These are phyloP conservation scores for Halcyon senegalensis DNA, from an alignment of 2,113 vertebrate genomes.

Conservation along the genomic window DNA sequence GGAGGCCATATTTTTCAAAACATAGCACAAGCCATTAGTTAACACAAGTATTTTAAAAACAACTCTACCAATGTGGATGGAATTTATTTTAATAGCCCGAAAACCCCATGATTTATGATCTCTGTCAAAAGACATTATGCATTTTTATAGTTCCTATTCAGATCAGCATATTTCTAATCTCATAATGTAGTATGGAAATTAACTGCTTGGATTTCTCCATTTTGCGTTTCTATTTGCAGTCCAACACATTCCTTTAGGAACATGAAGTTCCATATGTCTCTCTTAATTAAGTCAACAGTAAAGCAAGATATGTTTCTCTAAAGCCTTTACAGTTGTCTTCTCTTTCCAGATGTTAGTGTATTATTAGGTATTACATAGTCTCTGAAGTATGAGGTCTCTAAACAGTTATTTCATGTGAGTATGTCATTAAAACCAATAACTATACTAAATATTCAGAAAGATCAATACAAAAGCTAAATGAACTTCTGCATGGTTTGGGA, in stretches of 20 bases:
- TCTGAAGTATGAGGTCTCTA: not conserved
- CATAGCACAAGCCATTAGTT: not conserved
- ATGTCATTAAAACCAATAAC: not conserved
- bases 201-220: not conserved
- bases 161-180: conserved; percentile 42
- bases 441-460: not conserved
- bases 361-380: not conserved
- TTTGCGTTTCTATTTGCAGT: conserved; percentile 22
- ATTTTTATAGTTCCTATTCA: conserved; percentile 39
- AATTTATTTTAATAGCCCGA: conserved; percentile 53
- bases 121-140: conserved; percentile 47
- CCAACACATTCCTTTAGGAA: conserved; percentile 21
- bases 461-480: not conserved
- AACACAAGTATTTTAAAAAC: conserved; percentile 33
- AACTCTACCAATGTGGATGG: not conserved
- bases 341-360: not conserved
- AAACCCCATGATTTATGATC: conserved; percentile 43
- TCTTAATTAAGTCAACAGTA: conserved; percentile 11
- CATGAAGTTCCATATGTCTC: not conserved
- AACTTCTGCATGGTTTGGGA: not conserved
- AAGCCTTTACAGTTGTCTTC: not conserved
- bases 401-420: not conserved
- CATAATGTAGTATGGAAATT: conserved; percentile 40
- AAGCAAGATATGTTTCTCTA: not conserved
- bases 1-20: not conserved